phyloP scores from a whole-genome alignment of 2,888 invertebrate genomes.

The Conistra vaccinii region DNA sequence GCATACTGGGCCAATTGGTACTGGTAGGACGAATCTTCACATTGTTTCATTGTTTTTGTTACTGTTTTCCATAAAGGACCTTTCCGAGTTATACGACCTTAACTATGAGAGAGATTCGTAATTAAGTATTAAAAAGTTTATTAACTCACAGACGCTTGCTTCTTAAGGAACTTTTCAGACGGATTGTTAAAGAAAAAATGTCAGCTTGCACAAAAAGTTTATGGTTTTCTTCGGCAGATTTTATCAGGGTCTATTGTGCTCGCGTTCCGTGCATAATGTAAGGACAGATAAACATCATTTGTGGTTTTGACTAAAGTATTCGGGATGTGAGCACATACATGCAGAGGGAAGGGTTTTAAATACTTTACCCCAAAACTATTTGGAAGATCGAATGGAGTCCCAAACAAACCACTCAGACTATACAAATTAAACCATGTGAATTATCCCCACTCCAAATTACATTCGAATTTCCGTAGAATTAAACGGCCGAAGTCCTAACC shows the following conservation, averaged over 20 bases:
- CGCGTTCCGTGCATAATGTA: not conserved
- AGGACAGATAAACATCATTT: slow-evolving; percentile 21
- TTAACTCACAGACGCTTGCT: slow-evolving; percentile 51
- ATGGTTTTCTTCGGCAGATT: slow-evolving; percentile 33
- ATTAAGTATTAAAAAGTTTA: slow-evolving; percentile 61
- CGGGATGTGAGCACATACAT: slow-evolving; percentile 5
- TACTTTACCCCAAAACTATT: slow-evolving; percentile 56
- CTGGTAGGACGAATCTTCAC: slow-evolving; percentile 13
- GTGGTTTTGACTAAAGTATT: slow-evolving; percentile 32
- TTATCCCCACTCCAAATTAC: slow-evolving; percentile 73
- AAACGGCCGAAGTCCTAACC: slow-evolving; percentile 74
- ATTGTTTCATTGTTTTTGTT: not conserved
- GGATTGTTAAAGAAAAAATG: slow-evolving; percentile 55
- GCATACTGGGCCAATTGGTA: not conserved
- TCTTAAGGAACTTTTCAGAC: slow-evolving; percentile 61
- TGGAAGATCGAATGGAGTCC: slow-evolving; percentile 50
- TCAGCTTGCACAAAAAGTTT: slow-evolving; percentile 42
- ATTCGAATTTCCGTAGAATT: slow-evolving; percentile 77
- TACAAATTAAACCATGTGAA: slow-evolving; percentile 68
- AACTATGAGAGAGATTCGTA: slow-evolving; percentile 29
- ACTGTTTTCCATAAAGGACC: not conserved
- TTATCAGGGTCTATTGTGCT: slow-evolving; percentile 6
- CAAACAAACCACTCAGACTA: slow-evolving; percentile 58
- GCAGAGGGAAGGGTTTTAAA: slow-evolving; percentile 23
- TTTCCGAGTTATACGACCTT: slow-evolving; percentile 6